Evolutionary conservation across 2,797 vertebrate species (phyloP).

Genomic region (Dendrocincla fuliginosa): DNA sequence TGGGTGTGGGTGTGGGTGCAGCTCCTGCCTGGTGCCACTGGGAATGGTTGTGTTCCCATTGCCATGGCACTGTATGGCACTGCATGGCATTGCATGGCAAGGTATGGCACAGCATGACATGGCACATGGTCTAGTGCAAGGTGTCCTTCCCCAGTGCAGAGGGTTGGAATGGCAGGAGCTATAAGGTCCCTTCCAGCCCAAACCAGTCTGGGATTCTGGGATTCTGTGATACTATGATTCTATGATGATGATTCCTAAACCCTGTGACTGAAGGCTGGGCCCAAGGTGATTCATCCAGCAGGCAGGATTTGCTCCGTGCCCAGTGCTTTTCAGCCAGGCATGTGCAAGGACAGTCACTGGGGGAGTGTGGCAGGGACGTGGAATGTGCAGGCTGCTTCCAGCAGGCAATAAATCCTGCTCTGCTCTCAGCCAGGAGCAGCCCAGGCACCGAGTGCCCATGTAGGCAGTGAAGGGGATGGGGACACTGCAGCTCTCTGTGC

Average conservation of each 20-base stretch:
- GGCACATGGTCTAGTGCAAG: not conserved
- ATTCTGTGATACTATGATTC: not conserved
- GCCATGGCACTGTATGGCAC: not conserved
- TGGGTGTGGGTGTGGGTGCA: not conserved
- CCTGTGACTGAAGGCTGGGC: fast-evolving
- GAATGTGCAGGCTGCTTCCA: not conserved
- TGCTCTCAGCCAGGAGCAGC: not conserved
- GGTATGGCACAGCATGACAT: fast-evolving
- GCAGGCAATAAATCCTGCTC: not conserved
- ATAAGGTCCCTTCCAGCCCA: not conserved
- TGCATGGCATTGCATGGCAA: fast-evolving
- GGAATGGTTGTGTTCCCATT: not conserved
- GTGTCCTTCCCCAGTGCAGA: not conserved
- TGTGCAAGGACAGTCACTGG: not conserved
- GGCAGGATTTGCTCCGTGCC: not conserved
- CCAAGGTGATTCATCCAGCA: not conserved
- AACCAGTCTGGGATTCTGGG: not conserved
- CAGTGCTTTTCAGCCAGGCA: not conserved
- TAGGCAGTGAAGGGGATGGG: not conserved
- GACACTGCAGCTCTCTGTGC: too few relatives aligned
- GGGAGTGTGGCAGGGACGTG: not conserved
- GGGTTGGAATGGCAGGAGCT: not conserved
- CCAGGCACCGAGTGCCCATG: fast-evolving
- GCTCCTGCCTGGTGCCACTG: not conserved
- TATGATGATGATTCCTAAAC: fast-evolving